Evolutionary conservation across 2,113 vertebrate species (phyloP), one percentile per base, ranked within the genome.

Genomic region (Phrynosoma blainvillii): DNA sequence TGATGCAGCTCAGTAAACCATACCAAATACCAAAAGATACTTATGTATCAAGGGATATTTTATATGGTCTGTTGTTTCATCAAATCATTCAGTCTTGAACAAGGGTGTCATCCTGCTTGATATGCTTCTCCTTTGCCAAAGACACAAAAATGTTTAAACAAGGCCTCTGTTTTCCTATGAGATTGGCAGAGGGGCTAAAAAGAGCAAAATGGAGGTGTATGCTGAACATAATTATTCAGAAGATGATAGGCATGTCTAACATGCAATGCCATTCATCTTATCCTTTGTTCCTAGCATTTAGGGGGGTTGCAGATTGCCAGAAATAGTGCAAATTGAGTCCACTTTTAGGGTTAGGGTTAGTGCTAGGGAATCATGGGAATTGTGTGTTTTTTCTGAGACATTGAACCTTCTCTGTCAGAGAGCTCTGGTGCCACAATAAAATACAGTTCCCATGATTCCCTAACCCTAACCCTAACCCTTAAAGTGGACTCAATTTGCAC

Each of bases 181-280:
- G 59, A 42, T 30, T 54, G 59, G 1, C 47, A 89, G 78, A 66
- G 65, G 36, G 77, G 36, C 65, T 27, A 75, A 30, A 71, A 87
- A 87, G 16, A n/a, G 4, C 73, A 88, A 79, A 88, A 84, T 75
- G 84, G n/a, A 75, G 86, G 79, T 89, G 6, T 0, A 0, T 88
- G 88, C 10, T 87, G n/a, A 87, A 93, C 62, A 18, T 82, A 91
- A 84, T 81, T 92, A 75, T 80, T 59, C 52, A 84, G 88, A 89
- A 89, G 0, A 8, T 90, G 93, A 85, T n/a, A 59, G 87, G 77
- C 56, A 79, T 88, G 59, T 82, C 82, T 90, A 92, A 91, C 52
- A 42, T 89, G 71, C 30, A 81, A 59, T 25, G 40, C 32, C 56
- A 10, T 87, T 87, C 66, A 82, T 52, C 59, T 66, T 20, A 16